Conservation (phyloP, 1,140 invertebrate species). For the Bathynomus jamesi region DNA sequence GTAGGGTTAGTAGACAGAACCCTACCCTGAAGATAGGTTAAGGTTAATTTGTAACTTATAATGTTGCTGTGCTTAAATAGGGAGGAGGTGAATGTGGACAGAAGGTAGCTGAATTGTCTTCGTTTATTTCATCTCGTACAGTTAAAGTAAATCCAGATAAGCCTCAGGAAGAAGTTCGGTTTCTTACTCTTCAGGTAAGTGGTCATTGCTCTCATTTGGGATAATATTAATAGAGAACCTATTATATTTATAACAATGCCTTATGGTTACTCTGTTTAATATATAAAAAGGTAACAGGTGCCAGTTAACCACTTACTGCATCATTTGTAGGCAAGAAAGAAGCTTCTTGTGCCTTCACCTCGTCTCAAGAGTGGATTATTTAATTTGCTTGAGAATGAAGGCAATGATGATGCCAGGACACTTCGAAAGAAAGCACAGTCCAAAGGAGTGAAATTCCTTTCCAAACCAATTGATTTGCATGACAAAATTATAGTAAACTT, state of each 20-base stretch:
- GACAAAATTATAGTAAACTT: not conserved
- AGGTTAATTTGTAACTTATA: no score
- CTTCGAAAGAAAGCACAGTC: not conserved
- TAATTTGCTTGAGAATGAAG: not conserved
- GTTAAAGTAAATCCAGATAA: not conserved
- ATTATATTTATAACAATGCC: no score
- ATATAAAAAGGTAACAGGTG: not conserved
- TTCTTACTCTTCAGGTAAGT: not conserved
- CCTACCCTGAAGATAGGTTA: no score
- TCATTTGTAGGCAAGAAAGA: not conserved
- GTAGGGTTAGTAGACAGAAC: no score
- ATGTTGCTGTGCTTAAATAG: not conserved
- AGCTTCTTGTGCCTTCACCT: not conserved
- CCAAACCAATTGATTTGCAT: not conserved
- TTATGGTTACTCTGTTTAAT: no score
- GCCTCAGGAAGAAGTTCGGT: not conserved
- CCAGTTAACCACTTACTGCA: not conserved
- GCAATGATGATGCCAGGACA: not conserved
- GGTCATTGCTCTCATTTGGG: not conserved
- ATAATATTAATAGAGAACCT: not conserved
- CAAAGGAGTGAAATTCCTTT: not conserved
- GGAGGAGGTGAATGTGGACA: not conserved
- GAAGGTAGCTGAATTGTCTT: not conserved
- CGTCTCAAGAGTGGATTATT: not conserved
- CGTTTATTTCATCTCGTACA: not conserved